phyloP scores from a whole-genome alignment of 2,797 vertebrate species.

The Staurois parvus region DNA sequence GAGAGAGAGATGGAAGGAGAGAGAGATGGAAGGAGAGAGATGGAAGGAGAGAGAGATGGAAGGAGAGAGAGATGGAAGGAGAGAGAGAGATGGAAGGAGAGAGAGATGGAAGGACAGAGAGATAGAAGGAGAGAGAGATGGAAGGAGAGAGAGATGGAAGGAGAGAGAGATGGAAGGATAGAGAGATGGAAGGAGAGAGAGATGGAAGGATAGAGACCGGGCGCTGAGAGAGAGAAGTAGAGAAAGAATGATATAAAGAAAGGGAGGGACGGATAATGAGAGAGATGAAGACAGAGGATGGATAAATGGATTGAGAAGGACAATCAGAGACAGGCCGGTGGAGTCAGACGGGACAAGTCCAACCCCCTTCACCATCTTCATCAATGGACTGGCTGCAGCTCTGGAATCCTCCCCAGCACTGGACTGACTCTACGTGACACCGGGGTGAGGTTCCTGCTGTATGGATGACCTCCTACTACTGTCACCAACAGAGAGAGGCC shows the following conservation, averaged over 20 bases:
- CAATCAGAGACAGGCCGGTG: not conserved
- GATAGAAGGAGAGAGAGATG: not conserved
- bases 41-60: not conserved
- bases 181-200: not conserved
- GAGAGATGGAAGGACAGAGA: not conserved
- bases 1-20: not conserved
- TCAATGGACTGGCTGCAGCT: too few relatives aligned
- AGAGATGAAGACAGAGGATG: not conserved
- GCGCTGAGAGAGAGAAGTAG: not conserved
- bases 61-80: not conserved
- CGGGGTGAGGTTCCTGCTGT: too few relatives aligned
- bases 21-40: not conserved
- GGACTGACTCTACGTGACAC: too few relatives aligned
- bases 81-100: not conserved
- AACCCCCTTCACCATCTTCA: too few relatives aligned
- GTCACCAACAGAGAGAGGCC: too few relatives aligned
- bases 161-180: not conserved
- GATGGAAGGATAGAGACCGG: not conserved
- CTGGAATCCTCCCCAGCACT: too few relatives aligned
- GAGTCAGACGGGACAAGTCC: too few relatives aligned
- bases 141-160: not conserved
- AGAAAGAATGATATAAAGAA: not conserved
- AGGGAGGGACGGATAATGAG: not conserved
- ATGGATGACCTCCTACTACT: too few relatives aligned
- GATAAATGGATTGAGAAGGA: not conserved